Percentiles rank a stretch among this genome's conserved stretches.
phyloP scores from a whole-genome alignment of 1,140 invertebrate genomes.

The Asbolus verrucosus region DNA sequence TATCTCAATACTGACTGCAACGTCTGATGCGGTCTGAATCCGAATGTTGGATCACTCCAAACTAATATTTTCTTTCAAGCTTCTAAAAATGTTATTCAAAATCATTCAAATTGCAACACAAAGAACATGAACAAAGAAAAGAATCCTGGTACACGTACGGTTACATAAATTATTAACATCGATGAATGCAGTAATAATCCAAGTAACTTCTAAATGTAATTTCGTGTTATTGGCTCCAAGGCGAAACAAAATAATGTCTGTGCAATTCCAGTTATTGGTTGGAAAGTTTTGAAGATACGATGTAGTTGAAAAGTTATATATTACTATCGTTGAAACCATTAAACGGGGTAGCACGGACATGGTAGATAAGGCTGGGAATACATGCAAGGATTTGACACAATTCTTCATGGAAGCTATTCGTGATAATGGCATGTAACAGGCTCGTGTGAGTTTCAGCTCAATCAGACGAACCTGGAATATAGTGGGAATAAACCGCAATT shows the following conservation, averaged over 20 bases:
- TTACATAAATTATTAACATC: slow-evolving; percentile 11
- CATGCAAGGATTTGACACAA: slow-evolving; percentile 30
- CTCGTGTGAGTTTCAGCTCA: slow-evolving; percentile 25
- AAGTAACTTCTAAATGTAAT: slow-evolving; percentile 11
- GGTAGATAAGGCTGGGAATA: slow-evolving; percentile 28
- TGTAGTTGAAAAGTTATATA: slow-evolving; percentile 38
- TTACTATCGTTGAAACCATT: slow-evolving; percentile 35
- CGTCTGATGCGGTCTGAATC: slow-evolving; percentile 14
- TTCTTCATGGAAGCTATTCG: slow-evolving; percentile 29
- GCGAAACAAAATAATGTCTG: slow-evolving; percentile 22
- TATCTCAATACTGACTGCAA: slow-evolving; percentile 23
- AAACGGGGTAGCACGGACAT: slow-evolving; percentile 36
- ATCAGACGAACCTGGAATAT: slow-evolving; percentile 17
- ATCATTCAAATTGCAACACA: not conserved
- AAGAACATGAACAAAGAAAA: slow-evolving; percentile 7
- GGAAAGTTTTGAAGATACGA: slow-evolving; percentile 32
- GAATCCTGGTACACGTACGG: too few species aligned
- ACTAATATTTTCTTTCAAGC: not conserved
- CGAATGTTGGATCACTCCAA: slow-evolving; percentile 13
- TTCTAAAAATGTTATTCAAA: too few species aligned
- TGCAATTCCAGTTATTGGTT: slow-evolving; percentile 28
- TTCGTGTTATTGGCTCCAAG: slow-evolving; percentile 26
- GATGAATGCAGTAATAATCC: not conserved
- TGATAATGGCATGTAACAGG: slow-evolving; percentile 31
- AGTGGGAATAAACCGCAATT: slow-evolving; percentile 22